These are phyloP conservation scores for Sepioteuthis lessoniana DNA, from an alignment of 2,888 invertebrate genomes.

Conservation along the genomic window DNA sequence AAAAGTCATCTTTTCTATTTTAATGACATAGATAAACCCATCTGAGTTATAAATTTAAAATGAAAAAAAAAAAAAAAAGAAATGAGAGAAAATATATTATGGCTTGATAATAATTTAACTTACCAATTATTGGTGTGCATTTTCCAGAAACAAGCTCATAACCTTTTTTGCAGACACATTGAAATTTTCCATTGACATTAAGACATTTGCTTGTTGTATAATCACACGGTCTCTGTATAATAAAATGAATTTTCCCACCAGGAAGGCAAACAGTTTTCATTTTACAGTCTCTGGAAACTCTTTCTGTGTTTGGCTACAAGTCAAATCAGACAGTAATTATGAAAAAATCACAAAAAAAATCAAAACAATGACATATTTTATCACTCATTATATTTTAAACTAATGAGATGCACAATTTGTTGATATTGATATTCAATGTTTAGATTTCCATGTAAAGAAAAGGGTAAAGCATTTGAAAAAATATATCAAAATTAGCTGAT, in stretches of 20 bases:
- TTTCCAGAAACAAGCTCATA: neutral
- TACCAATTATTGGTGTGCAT: neutral
- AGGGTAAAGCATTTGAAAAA: too few relatives aligned
- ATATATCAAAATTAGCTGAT: too few relatives aligned
- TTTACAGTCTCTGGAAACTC: neutral
- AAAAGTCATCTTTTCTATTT: too few relatives aligned
- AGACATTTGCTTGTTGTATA: neutral
- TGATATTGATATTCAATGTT: too few relatives aligned
- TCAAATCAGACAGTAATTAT: neutral
- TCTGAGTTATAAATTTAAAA: too few relatives aligned
- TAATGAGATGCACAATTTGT: too few relatives aligned
- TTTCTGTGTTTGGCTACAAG: neutral
- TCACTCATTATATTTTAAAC: too few relatives aligned
- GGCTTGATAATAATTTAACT: neutral
- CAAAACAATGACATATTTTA: neutral
- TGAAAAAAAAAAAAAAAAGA: too few relatives aligned
- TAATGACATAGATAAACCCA: too few relatives aligned
- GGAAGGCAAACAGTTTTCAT: neutral
- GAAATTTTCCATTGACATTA: neutral
- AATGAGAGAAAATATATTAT: too few relatives aligned
- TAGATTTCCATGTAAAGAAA: too few relatives aligned
- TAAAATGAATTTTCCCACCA: neutral
- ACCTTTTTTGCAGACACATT: neutral
- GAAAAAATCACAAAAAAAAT: neutral
- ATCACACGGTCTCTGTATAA: neutral